These are phyloP conservation scores for Drosophila serrata DNA, from an alignment of 1,140 invertebrate genomes.

Conservation along the genomic window DNA sequence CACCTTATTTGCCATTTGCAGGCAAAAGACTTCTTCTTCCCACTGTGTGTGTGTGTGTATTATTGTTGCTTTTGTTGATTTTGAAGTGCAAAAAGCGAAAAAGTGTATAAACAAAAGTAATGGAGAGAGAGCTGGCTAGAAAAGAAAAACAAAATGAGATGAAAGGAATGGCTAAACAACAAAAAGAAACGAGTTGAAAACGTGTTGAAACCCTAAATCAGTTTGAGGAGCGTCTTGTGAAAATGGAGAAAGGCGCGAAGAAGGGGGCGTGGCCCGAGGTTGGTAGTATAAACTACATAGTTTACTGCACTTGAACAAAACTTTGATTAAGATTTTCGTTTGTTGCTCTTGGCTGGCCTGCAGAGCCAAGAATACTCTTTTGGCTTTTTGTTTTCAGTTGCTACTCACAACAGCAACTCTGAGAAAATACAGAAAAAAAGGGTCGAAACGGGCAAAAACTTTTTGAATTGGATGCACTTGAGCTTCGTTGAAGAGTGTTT, in stretches of 20 bases:
- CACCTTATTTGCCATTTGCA: constrained; percentile 66
- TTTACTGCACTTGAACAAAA: constrained; percentile 81
- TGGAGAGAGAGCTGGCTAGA: constrained; percentile 65
- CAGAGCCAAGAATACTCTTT: not conserved
- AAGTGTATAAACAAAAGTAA: constrained; percentile 80
- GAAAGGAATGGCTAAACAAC: constrained; percentile 13
- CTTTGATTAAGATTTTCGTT: constrained; percentile 83
- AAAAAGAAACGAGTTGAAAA: constrained; percentile 19
- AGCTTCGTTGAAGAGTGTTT: constrained; percentile 23
- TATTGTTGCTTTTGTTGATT: constrained; percentile 70
- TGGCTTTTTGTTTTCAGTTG: constrained; percentile 42
- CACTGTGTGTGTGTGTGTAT: constrained; percentile 20
- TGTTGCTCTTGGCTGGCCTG: constrained; percentile 56
- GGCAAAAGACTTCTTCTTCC: constrained; percentile 55
- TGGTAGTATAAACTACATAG: constrained; percentile 70
- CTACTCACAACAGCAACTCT: constrained; percentile 28
- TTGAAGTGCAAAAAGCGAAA: constrained; percentile 77
- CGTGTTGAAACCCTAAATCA: constrained; percentile 63
- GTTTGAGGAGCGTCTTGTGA: constrained; percentile 33
- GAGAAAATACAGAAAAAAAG: not conserved
- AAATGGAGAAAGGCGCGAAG: not conserved
- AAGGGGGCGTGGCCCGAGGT: constrained; percentile 7
- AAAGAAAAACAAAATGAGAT: constrained; percentile 34
- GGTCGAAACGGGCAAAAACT: constrained; percentile 34
- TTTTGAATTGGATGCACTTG: constrained; percentile 60